Evolutionary conservation across 2,113 vertebrate species (phyloP).

Genomic region (Apteryx owenii): DNA sequence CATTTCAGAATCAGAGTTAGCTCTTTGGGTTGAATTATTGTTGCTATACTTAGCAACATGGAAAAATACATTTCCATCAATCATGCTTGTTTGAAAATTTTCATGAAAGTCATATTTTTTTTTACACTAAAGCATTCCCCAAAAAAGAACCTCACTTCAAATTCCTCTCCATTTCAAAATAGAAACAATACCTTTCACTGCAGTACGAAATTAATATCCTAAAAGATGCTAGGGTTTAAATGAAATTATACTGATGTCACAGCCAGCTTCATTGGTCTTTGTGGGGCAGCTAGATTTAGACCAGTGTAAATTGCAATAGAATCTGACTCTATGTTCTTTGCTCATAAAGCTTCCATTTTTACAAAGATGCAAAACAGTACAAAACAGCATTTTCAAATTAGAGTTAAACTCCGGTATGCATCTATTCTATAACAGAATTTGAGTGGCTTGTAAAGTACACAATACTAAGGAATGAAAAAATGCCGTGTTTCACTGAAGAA

Average conservation of each 20-base stretch:
- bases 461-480: slow-evolving; percentile 47
- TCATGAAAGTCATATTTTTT: neutral
- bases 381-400: neutral
- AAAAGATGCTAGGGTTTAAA: neutral
- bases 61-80: neutral
- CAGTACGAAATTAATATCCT: neutral
- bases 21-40: neutral
- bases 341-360: neutral
- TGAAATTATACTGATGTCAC: neutral
- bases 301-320: neutral
- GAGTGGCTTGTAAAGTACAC: neutral
- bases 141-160: neutral
- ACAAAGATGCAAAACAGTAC: slow-evolving; percentile 3
- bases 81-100: neutral
- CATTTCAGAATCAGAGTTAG: neutral
- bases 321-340: neutral
- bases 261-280: neutral
- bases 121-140: neutral
- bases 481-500: neutral
- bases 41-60: neutral
- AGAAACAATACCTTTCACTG: neutral
- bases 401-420: slow-evolving; percentile 13
- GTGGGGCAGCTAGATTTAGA: neutral
- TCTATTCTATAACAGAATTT: slow-evolving; percentile 30
- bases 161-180: neutral